Conservation (phyloP, 2,888 invertebrate species). For the Nomada goodeniana region DNA sequence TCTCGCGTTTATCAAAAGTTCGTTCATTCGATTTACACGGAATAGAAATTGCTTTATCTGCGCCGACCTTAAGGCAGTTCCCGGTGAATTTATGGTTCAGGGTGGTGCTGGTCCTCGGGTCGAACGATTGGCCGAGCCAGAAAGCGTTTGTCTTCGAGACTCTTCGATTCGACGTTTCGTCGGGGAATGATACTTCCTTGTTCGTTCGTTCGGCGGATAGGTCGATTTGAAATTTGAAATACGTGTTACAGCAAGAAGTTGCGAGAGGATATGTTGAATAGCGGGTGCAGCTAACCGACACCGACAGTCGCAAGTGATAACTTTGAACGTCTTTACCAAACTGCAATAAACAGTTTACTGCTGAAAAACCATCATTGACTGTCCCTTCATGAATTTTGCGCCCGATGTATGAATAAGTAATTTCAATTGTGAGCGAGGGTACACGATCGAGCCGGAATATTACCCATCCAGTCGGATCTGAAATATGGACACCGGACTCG, state of each 20-base stretch:
- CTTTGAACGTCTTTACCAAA: background rate
- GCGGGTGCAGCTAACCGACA: background rate
- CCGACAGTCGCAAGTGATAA: background rate
- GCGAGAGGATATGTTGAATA: no score
- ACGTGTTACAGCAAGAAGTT: background rate
- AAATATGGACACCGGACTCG: background rate
- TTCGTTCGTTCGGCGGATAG: no score
- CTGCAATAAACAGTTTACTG: background rate
- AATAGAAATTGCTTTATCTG: conserved; percentile 55
- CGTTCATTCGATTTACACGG: conserved; percentile 58
- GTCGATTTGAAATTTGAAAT: no score
- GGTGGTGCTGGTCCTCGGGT: no score
- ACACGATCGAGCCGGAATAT: background rate
- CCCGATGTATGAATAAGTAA: background rate
- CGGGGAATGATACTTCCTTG: no score
- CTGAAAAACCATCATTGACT: background rate
- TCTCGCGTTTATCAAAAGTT: conserved; percentile 44
- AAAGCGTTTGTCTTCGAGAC: background rate
- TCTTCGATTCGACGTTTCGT: no score
- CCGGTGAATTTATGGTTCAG: conserved; percentile 29
- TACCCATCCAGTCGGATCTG: background rate
- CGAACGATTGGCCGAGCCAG: background rate
- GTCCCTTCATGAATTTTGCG: background rate
- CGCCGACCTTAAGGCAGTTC: conserved; percentile 36
- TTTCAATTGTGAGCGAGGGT: background rate